Evolutionary conservation across 2,888 invertebrate genomes (phyloP).

Genomic region (Agriopis leucophaearia): DNA sequence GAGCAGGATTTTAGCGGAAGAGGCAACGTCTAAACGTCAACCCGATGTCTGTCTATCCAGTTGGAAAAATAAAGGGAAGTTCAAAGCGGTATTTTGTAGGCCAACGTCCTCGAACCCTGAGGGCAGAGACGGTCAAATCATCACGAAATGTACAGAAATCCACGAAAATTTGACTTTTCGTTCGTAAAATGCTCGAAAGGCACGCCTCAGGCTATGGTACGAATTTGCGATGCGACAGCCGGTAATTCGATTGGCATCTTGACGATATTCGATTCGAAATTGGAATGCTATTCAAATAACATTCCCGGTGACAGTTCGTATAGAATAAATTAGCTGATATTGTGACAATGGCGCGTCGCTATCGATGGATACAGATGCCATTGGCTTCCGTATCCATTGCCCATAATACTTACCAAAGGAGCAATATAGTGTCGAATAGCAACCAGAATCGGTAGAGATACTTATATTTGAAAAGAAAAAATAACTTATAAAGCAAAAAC

Average conservation of each 20-base stretch:
- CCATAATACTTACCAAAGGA: not conserved
- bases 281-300: not conserved
- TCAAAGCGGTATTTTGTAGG: constrained; percentile 17
- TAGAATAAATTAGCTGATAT: not conserved
- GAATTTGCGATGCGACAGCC: constrained; percentile 21
- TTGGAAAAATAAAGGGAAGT: constrained; percentile 12
- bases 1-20: not conserved
- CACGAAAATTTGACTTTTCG: constrained; percentile 10
- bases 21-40: constrained; percentile 6
- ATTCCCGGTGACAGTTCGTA: not conserved
- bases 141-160: constrained; percentile 17
- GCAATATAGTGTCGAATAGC: no score
- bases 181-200: constrained; percentile 19
- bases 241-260: constrained; percentile 13
- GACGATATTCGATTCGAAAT: constrained; percentile 14
- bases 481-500: no score
- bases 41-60: constrained; percentile 3
- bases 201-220: constrained; percentile 16
- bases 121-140: constrained; percentile 28
- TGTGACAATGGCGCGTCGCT: not conserved
- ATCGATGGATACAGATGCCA: no score
- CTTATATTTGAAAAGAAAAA: no score
- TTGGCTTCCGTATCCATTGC: no score
- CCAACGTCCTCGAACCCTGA: constrained; percentile 16
- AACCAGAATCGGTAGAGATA: no score